Percentiles rank a stretch among this genome's conserved stretches.
These are phyloP conservation scores for Diorhabda carinulata DNA, from an alignment of 1,140 invertebrate species.

Conservation along the genomic window DNA sequence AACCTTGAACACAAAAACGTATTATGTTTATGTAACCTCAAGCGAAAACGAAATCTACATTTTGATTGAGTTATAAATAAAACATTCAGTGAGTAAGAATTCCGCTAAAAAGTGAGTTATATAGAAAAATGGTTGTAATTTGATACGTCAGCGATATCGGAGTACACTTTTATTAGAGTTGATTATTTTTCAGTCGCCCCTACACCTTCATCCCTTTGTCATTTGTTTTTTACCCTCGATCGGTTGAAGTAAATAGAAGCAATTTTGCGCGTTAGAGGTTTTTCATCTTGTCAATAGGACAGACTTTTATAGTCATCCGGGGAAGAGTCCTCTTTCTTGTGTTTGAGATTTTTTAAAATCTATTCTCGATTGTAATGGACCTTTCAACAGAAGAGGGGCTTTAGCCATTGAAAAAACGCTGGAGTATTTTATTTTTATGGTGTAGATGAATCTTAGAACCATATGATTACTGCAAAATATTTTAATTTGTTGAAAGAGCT, in stretches of 20 bases:
- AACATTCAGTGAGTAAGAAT: neutral
- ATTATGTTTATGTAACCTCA: no score
- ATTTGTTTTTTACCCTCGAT: conserved; percentile 2
- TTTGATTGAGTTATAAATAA: neutral
- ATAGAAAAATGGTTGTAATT: neutral
- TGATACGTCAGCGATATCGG: neutral
- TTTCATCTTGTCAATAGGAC: conserved; percentile 2
- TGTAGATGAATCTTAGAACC: no score
- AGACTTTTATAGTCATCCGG: conserved; percentile 2
- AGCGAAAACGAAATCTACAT: neutral
- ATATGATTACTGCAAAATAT: no score
- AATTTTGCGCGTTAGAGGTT: conserved; percentile 2
- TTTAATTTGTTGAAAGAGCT: no score
- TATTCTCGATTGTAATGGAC: neutral
- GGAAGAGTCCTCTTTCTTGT: neutral
- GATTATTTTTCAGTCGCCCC: neutral
- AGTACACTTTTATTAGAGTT: conserved; percentile 1
- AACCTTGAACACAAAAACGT: no score
- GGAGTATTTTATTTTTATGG: neutral
- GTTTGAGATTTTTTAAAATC: neutral
- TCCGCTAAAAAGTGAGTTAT: neutral
- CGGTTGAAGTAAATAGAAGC: neutral
- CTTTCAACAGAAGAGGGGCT: neutral
- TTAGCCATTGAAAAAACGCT: conserved; percentile 1
- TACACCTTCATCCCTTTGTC: neutral